Conservation (phyloP, 2,113 vertebrate species). For the Psophia crepitans region DNA sequence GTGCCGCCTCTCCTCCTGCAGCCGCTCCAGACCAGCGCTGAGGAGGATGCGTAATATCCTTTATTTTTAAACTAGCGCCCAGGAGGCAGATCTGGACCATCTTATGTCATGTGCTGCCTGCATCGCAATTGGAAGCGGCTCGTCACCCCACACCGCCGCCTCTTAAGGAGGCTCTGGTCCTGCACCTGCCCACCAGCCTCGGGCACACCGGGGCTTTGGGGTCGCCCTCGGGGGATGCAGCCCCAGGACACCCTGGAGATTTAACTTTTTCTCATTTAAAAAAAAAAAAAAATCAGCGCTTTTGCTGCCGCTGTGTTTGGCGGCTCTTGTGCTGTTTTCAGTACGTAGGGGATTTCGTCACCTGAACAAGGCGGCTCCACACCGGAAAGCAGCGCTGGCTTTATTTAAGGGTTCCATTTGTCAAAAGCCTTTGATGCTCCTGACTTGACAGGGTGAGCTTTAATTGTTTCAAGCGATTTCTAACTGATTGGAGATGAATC, state of each 20-base stretch:
- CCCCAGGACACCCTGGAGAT: background rate
- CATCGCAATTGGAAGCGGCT: constrained; percentile 50
- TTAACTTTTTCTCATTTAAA: background rate
- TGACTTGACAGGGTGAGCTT: background rate
- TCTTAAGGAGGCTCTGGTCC: constrained; percentile 68
- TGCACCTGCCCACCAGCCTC: background rate
- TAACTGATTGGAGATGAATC: background rate
- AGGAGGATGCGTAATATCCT: constrained; percentile 19
- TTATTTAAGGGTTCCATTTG: background rate
- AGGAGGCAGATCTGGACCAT: constrained; percentile 30
- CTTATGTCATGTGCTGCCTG: constrained; percentile 66
- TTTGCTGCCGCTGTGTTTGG: background rate
- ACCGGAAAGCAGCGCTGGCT: background rate
- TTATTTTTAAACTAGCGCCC: constrained; percentile 76
- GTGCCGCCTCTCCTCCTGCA: background rate
- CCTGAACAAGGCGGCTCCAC: too few relatives aligned
- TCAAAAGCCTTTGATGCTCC: background rate
- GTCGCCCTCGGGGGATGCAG: background rate
- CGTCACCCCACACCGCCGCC: constrained; percentile 83
- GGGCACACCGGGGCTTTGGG: background rate
- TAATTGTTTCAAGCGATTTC: background rate
- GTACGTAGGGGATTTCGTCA: background rate
- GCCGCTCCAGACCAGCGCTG: background rate
- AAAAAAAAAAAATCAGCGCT: background rate
- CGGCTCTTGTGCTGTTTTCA: accelerated